Percentiles rank a stretch among this genome's conserved stretches.
Evolutionary conservation across 1,140 invertebrate species (phyloP).

Genomic region (Brachionus plicatilis): DNA sequence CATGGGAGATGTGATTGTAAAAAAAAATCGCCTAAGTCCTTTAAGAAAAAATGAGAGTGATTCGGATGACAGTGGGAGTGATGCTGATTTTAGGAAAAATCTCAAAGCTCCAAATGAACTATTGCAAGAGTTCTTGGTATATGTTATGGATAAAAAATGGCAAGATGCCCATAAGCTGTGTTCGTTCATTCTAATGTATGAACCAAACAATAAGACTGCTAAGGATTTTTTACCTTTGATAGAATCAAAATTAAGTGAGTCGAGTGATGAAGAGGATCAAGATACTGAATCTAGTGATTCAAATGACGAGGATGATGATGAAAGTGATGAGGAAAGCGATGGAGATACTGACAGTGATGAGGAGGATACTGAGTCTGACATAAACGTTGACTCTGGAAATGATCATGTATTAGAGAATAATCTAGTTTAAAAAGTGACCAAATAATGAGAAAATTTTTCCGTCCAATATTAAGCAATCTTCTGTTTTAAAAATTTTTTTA

Average conservation of each 20-base stretch:
- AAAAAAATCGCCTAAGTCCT: neutral
- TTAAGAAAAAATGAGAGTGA: neutral
- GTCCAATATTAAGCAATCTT: neutral
- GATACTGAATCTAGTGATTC: neutral
- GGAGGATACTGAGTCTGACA: neutral
- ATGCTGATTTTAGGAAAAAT: conserved; percentile 8
- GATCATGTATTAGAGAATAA: neutral
- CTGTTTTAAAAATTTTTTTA: neutral
- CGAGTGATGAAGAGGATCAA: neutral
- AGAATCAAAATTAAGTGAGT: conserved; percentile 10
- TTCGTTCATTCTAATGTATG: conserved; percentile 37
- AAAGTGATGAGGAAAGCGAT: conserved; percentile 13
- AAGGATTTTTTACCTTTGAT: conserved; percentile 33
- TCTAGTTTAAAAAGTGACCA: neutral
- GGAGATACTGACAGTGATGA: neutral
- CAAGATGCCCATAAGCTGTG: conserved; percentile 3
- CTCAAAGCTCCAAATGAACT: conserved; percentile 34
- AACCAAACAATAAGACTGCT: conserved; percentile 27
- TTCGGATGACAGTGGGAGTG: neutral
- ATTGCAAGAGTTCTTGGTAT: conserved; percentile 22
- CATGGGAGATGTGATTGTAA: neutral
- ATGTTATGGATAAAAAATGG: conserved; percentile 38
- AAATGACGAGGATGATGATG: conserved; percentile 18
- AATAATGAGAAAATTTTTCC: neutral
- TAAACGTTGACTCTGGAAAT: neutral